A percentile compares a stretch with the other conserved stretches of the same genome.
Conservation (phyloP, 1,140 invertebrate genomes). For the Steinernema khuongi region DNA sequence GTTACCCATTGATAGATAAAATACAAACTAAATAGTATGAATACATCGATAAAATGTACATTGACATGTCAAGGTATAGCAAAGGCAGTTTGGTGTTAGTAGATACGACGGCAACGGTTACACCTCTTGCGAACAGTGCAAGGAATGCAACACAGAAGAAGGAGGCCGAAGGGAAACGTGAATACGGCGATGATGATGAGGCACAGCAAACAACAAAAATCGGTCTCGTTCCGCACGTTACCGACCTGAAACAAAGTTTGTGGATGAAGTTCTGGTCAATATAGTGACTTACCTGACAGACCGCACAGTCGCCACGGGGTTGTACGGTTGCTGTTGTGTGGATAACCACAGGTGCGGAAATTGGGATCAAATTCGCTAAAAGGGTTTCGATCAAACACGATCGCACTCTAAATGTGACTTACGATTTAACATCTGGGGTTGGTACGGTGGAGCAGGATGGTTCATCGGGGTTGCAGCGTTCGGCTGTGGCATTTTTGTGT, state of each 20-base stretch:
- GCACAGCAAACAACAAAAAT: slow-evolving; percentile 49
- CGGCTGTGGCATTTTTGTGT: neutral
- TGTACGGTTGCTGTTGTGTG: slow-evolving; percentile 21
- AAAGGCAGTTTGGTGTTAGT: neutral
- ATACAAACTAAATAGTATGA: neutral
- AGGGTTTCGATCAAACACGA: slow-evolving; percentile 7
- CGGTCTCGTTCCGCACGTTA: slow-evolving; percentile 43
- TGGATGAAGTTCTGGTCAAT: neutral
- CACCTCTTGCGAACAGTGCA: slow-evolving; percentile 35
- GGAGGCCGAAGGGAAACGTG: slow-evolving; percentile 53
- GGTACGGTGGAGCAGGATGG: slow-evolving; percentile 8
- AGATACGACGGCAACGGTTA: neutral
- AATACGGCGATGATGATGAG: slow-evolving; percentile 52
- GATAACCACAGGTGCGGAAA: slow-evolving; percentile 20
- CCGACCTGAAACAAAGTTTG: slow-evolving; percentile 30
- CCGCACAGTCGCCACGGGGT: slow-evolving; percentile 20
- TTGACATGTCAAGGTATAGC: neutral
- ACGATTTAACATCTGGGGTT: slow-evolving; percentile 4
- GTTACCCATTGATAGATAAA: neutral
- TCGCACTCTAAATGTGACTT: neutral
- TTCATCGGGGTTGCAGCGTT: neutral
- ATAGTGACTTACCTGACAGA: slow-evolving; percentile 28
- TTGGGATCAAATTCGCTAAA: slow-evolving; percentile 18
- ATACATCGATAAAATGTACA: neutral
- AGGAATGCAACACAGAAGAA: slow-evolving; percentile 51